Conservation (phyloP, 2,113 vertebrate genomes). For the Alosa alosa region DNA sequence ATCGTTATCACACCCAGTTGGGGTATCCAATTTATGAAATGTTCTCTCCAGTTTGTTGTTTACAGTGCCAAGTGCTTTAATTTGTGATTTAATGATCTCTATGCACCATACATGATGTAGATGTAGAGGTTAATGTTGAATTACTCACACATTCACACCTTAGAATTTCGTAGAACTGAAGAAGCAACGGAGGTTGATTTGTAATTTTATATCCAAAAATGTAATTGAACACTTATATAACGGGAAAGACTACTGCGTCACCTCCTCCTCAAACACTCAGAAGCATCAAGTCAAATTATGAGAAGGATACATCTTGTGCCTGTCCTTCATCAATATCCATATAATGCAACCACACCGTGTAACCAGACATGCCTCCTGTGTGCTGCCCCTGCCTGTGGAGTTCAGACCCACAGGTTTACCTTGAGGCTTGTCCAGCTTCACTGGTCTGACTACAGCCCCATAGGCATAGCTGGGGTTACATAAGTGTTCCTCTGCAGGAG, state of each 20-base stretch:
- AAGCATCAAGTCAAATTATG: neutral
- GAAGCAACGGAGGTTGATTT: too few relatives aligned
- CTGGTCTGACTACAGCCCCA: neutral
- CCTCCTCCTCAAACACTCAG: neutral
- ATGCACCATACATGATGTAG: too few relatives aligned
- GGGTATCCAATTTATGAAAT: neutral
- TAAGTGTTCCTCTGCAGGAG: slow-evolving; percentile 19
- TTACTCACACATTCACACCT: too few relatives aligned
- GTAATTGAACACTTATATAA: neutral
- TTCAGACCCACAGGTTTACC: neutral
- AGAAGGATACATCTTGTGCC: neutral
- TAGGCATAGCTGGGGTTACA: neutral
- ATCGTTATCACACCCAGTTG: neutral
- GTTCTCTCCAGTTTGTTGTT: neutral
- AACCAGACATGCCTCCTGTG: neutral
- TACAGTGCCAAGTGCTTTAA: too few relatives aligned
- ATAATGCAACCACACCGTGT: neutral
- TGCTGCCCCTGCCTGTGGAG: neutral
- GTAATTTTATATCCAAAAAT: too few relatives aligned
- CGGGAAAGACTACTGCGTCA: neutral
- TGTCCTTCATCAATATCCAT: neutral
- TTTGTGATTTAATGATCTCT: too few relatives aligned
- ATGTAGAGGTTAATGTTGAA: too few relatives aligned
- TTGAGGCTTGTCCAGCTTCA: neutral
- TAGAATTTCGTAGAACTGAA: too few relatives aligned